Evolutionary conservation across 2,888 invertebrate genomes (phyloP).

Genomic region (Lasioglossum zephyrum): DNA sequence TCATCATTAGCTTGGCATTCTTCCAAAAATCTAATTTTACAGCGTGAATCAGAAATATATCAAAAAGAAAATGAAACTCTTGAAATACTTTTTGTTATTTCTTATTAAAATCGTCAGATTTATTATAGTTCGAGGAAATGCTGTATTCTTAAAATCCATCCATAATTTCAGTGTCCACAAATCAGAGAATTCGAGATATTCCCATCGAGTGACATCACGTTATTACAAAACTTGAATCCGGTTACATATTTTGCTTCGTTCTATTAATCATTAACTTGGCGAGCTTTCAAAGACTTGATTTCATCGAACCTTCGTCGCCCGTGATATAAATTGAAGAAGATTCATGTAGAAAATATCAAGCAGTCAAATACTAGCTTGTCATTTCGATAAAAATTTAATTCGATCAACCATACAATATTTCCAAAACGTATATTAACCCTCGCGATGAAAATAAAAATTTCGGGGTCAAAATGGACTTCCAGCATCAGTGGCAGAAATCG

Average conservation of each 20-base stretch:
- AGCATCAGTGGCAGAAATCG: not conserved
- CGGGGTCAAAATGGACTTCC: too few relatives aligned
- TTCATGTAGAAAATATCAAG: not conserved
- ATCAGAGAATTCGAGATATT: not conserved
- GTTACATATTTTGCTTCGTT: not conserved
- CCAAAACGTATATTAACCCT: too few relatives aligned
- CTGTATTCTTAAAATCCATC: not conserved
- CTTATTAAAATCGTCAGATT: not conserved
- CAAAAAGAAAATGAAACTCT: not conserved
- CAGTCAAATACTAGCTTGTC: not conserved
- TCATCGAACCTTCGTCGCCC: not conserved
- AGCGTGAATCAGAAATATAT: not conserved
- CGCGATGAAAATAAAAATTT: too few relatives aligned
- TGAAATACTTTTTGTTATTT: not conserved
- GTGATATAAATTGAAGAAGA: not conserved
- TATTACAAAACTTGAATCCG: not conserved
- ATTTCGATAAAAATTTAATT: too few relatives aligned
- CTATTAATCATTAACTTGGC: not conserved
- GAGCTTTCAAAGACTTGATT: not conserved
- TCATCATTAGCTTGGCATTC: not conserved
- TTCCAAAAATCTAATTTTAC: not conserved
- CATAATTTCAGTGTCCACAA: not conserved
- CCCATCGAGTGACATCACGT: not conserved
- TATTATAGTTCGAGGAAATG: not conserved
- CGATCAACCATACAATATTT: not conserved